Conservation (phyloP, 1,140 invertebrate species). For the Vanessa tameamea region DNA sequence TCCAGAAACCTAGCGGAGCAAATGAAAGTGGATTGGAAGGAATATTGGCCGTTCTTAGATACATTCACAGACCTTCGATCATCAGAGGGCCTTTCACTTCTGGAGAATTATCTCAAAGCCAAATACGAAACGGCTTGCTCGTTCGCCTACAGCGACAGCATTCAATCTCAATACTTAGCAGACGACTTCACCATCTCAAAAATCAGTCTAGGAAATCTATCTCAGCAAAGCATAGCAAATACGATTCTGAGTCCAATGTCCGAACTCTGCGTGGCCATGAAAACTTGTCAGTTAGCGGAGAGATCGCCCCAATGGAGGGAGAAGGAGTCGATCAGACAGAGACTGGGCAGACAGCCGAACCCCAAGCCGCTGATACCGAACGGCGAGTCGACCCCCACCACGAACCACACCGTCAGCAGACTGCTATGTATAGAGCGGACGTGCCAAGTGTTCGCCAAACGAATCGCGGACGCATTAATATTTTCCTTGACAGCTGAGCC, state of each 20-base stretch:
- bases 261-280: constrained; percentile 81
- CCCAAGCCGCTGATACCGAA: constrained; percentile 46
- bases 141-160: constrained; percentile 65
- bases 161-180: constrained; percentile 42
- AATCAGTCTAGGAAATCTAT: constrained; percentile 54
- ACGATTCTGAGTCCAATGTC: constrained; percentile 78
- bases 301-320: constrained; percentile 56
- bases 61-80: constrained; percentile 88
- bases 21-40: constrained; percentile 90
- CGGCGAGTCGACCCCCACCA: constrained; percentile 51
- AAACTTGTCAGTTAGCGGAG: constrained; percentile 76
- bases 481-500: constrained; percentile 70
- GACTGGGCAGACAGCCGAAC: constrained; percentile 61
- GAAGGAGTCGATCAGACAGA: constrained; percentile 66
- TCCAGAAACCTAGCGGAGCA: constrained; percentile 87
- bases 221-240: constrained; percentile 53
- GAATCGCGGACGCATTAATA: constrained; percentile 79
- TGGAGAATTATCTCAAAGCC: constrained; percentile 88
- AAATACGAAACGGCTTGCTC: constrained; percentile 74
- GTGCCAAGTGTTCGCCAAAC: constrained; percentile 85
- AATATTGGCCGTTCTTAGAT: constrained; percentile 94
- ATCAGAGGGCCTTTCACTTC: constrained; percentile 84
- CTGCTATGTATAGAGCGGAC: constrained; percentile 84
- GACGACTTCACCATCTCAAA: constrained; percentile 58
- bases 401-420: constrained; percentile 77